Evolutionary conservation across 2,113 vertebrate genomes (phyloP).

Genomic region (Propithecus coquereli): DNA sequence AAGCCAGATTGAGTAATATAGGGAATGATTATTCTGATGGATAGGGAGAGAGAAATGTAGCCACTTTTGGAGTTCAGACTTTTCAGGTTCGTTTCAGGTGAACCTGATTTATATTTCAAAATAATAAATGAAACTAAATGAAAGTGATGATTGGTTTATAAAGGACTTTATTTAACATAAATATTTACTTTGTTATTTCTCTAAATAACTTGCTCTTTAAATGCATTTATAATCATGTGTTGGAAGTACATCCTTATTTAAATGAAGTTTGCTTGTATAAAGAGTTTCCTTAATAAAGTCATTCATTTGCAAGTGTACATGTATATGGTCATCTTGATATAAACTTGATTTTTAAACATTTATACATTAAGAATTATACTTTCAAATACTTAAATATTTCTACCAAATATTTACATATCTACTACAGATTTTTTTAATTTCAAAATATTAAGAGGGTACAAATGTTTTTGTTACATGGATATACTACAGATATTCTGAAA

Average conservation of each 20-base stretch:
- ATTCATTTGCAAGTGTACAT: not conserved
- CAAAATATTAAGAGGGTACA: too few species aligned
- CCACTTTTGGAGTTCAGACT: not conserved
- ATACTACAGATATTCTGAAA: not conserved
- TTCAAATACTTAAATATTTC: conserved; percentile 44
- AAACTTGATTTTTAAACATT: not conserved
- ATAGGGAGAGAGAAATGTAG: not conserved
- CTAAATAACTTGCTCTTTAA: not conserved
- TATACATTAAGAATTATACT: not conserved
- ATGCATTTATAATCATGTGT: not conserved
- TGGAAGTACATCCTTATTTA: not conserved
- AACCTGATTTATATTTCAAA: not conserved
- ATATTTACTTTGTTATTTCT: not conserved
- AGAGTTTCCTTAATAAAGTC: conserved; percentile 13
- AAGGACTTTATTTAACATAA: not conserved
- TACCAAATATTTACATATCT: not conserved
- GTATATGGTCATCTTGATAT: not conserved
- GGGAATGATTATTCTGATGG: not conserved
- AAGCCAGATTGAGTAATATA: not conserved
- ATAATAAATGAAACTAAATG: conserved; percentile 2
- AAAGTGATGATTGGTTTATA: not conserved
- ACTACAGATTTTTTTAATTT: not conserved
- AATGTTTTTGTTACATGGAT: not conserved
- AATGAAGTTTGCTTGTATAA: not conserved
- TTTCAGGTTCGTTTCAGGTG: not conserved